Conservation (phyloP, 2,113 vertebrate genomes). For the Phylloscopus whistleri region DNA sequence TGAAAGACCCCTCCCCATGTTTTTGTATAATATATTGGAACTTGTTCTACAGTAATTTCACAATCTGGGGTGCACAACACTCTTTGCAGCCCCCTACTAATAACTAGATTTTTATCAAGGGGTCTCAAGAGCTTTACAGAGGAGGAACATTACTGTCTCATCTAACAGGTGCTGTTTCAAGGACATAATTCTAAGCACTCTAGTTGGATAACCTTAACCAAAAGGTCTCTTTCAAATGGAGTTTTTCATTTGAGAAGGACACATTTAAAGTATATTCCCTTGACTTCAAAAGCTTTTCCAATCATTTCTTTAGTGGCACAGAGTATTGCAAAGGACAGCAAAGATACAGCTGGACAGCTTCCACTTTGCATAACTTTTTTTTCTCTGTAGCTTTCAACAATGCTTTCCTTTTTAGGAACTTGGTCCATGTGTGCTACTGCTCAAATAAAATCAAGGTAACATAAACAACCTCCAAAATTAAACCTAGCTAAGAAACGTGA, state of each 20-base stretch:
- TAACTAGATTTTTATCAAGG: background rate
- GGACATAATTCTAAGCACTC: background rate
- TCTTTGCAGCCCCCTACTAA: background rate
- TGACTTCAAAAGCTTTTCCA: background rate
- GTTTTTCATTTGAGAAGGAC: background rate
- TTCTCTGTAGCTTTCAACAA: background rate
- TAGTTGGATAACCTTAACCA: background rate
- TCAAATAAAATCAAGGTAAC: conserved; percentile 46
- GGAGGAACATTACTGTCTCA: background rate
- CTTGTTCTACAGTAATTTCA: background rate
- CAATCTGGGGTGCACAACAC: background rate
- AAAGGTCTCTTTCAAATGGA: background rate
- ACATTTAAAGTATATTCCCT: background rate
- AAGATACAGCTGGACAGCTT: background rate
- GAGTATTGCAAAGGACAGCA: background rate
- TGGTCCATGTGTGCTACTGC: background rate
- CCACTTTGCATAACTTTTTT: background rate
- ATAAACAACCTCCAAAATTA: conserved; percentile 39
- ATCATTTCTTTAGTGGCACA: background rate
- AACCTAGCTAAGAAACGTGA: conserved; percentile 21
- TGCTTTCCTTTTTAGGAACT: conserved; percentile 43
- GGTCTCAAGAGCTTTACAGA: background rate
- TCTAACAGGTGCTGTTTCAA: background rate
- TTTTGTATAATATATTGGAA: background rate
- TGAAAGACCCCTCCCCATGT: rapidly evolving